Conservation (phyloP, 1,140 invertebrate species). For the Brachionus paranguensis region DNA sequence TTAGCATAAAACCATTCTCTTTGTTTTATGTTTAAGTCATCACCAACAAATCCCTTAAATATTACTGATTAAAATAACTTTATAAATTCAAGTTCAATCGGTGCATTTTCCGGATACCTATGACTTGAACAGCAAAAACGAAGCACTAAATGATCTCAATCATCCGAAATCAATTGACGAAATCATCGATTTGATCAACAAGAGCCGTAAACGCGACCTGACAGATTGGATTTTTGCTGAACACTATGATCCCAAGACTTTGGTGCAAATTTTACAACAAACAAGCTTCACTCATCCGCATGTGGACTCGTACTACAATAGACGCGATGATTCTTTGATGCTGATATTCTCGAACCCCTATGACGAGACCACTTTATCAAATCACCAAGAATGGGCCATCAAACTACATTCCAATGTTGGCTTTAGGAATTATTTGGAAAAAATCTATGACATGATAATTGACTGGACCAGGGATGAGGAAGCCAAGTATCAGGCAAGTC, state of each 20-base stretch:
- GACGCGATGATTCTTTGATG: slow-evolving; percentile 51
- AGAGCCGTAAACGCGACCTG: slow-evolving; percentile 49
- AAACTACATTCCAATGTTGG: slow-evolving; percentile 55
- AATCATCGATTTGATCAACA: slow-evolving; percentile 47
- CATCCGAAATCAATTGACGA: slow-evolving; percentile 29
- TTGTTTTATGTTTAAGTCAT: neutral
- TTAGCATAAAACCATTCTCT: neutral
- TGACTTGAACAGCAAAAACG: neutral
- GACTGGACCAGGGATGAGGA: slow-evolving; percentile 53
- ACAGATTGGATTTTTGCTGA: slow-evolving; percentile 55
- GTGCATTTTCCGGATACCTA: slow-evolving; percentile 37
- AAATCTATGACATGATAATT: slow-evolving; percentile 47
- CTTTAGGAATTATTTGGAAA: slow-evolving; percentile 55
- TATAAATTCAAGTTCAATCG: slow-evolving; percentile 9
- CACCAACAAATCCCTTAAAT: neutral
- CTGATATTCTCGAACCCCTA: slow-evolving; percentile 53
- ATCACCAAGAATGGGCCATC: slow-evolving; percentile 49
- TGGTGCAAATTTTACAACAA: slow-evolving; percentile 52
- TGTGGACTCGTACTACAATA: slow-evolving; percentile 52
- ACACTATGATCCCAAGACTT: slow-evolving; percentile 49
- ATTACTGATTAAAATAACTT: neutral
- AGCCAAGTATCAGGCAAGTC: slow-evolving; percentile 50
- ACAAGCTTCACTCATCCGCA: slow-evolving; percentile 48
- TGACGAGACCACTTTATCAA: slow-evolving; percentile 46
- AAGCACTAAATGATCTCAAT: neutral